A percentile compares a stretch with the other conserved stretches of the same genome.
Evolutionary conservation across 2,797 vertebrate genomes (phyloP).

Genomic region (Nannoperca obscura): DNA sequence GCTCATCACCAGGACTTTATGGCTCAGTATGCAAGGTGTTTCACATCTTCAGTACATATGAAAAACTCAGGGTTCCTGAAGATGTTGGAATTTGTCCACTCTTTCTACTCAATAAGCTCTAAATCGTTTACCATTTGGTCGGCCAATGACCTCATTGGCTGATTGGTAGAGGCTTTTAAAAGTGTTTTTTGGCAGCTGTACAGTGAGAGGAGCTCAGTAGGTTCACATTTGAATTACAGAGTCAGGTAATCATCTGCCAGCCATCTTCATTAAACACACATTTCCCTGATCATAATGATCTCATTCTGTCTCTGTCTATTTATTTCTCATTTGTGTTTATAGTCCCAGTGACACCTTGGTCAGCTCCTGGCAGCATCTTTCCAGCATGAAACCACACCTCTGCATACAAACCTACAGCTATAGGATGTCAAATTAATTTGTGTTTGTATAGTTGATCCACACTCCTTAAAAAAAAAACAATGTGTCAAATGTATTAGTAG

Average conservation of each 20-base stretch:
- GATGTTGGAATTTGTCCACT: background rate
- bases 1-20: conserved; percentile 20
- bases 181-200: conserved; percentile 15
- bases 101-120: background rate
- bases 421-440: background rate
- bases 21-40: conserved; percentile 19
- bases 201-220: background rate
- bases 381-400: background rate
- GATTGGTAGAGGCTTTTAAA: background rate
- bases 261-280: conserved; percentile 32
- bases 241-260: conserved; percentile 21
- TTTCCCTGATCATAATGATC: conserved; percentile 30
- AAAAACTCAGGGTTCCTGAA: background rate
- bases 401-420: background rate
- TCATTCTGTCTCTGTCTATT: conserved; percentile 46
- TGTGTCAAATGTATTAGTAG: background rate
- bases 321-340: conserved; percentile 28
- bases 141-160: background rate
- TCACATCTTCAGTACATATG: background rate
- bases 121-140: conserved; percentile 7
- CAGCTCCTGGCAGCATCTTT: conserved; percentile 3
- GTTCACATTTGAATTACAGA: conserved; percentile 5
- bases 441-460: conserved; percentile 5
- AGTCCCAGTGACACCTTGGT: conserved; percentile 12
- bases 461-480: background rate